Evolutionary conservation across 2,888 invertebrate genomes (phyloP).

Genomic region (Muschampia plurimacula): DNA sequence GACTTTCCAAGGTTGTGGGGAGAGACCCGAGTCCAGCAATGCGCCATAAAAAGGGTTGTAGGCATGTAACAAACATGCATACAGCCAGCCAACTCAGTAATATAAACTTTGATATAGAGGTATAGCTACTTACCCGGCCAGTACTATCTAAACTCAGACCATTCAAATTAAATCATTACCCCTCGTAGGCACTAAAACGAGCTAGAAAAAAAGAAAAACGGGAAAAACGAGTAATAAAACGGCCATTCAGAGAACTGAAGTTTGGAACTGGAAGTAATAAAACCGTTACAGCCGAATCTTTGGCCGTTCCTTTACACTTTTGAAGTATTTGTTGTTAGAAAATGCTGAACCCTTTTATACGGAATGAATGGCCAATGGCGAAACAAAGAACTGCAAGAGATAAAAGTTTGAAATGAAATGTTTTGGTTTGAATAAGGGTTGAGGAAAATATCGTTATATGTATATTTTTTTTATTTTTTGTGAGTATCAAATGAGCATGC

Average conservation of each 20-base stretch:
- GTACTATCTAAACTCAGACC: conserved; percentile 16
- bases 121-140: background rate
- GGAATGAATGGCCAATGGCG: conserved; percentile 48
- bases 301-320: conserved; percentile 51
- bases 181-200: conserved; percentile 40
- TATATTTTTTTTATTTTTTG: no score
- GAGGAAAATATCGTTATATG: background rate
- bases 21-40: no score
- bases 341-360: conserved; percentile 46
- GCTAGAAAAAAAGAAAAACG: conserved; percentile 45
- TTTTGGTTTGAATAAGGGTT: conserved; percentile 20
- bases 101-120: no score
- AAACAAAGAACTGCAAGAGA: conserved; percentile 45
- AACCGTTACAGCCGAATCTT: conserved; percentile 69
- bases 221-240: conserved; percentile 50
- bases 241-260: conserved; percentile 55
- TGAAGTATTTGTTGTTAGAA: conserved; percentile 52
- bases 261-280: conserved; percentile 68
- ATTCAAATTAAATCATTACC: conserved; percentile 32
- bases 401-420: conserved; percentile 35
- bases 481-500: no score
- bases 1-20: no score
- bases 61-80: no score
- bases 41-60: no score
- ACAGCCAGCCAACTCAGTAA: no score